A percentile compares a stretch with the other conserved stretches of the same genome.
Conservation (phyloP, 2,888 invertebrate species). For the Gastracanthus pulcherrimus region DNA sequence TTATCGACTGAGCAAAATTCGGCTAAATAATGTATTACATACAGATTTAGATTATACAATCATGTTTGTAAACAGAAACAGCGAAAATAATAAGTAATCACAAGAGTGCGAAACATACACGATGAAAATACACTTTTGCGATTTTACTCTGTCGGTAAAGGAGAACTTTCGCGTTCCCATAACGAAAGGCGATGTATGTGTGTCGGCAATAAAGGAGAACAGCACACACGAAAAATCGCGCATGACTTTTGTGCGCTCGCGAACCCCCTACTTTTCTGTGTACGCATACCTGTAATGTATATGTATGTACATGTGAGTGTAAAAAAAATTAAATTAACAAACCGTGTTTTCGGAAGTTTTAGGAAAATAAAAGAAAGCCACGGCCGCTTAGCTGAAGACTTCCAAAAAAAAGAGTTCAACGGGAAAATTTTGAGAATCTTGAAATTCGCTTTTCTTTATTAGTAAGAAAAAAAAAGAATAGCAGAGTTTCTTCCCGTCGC, state of each 20-base stretch:
- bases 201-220: neutral
- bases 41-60: neutral
- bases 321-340: constrained; percentile 37
- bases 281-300: constrained; percentile 47
- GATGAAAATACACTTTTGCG: neutral
- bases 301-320: constrained; percentile 48
- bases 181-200: neutral
- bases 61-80: neutral
- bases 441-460: neutral
- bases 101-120: neutral
- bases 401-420: neutral
- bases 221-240: neutral
- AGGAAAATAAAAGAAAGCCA: constrained; percentile 7
- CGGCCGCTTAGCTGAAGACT: neutral
- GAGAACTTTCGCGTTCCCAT: neutral
- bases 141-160: neutral
- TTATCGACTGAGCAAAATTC: neutral
- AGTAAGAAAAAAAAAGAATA: neutral
- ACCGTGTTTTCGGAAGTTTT: constrained; percentile 22
- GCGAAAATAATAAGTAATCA: neutral
- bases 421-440: neutral
- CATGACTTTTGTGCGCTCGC: constrained; percentile 5
- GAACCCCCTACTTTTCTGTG: constrained; percentile 32
- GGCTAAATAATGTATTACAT: too few species aligned
- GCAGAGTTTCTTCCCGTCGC: neutral